Evolutionary conservation across 1,140 invertebrate species (phyloP).

Genomic region (Cecropterus lyciades): DNA sequence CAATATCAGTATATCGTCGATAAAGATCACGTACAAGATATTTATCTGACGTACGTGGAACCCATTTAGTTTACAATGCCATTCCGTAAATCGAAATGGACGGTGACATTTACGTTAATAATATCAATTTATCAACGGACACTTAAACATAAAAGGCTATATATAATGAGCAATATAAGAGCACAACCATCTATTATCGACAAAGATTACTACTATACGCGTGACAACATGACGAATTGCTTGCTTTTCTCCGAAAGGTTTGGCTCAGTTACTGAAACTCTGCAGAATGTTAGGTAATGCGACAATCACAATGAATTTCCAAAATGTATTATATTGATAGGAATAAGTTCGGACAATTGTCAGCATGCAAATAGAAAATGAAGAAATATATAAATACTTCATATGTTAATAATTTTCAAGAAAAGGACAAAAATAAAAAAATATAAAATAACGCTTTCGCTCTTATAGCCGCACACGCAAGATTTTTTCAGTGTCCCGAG

Average conservation of each 20-base stretch:
- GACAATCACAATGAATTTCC: too few relatives aligned
- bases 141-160: constrained; percentile 10
- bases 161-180: neutral
- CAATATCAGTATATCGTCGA: constrained; percentile 16
- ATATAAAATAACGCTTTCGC: too few relatives aligned
- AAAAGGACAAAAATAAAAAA: too few relatives aligned
- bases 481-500: too few relatives aligned
- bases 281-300: too few relatives aligned
- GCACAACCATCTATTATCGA: constrained; percentile 7
- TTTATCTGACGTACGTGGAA: constrained; percentile 18
- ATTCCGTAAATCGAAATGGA: constrained; percentile 19
- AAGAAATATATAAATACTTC: too few relatives aligned
- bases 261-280: neutral
- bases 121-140: constrained; percentile 7
- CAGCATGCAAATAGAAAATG: too few relatives aligned
- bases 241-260: neutral
- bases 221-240: neutral
- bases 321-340: too few relatives aligned
- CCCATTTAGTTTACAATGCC: constrained; percentile 27
- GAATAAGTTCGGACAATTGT: too few relatives aligned
- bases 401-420: too few relatives aligned
- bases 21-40: constrained; percentile 26
- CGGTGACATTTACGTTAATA: constrained; percentile 16
- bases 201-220: constrained; percentile 13
- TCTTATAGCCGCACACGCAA: too few relatives aligned